Evolutionary conservation across 2,797 vertebrate species (phyloP).

Genomic region (Sebastes kiyomatsui): DNA sequence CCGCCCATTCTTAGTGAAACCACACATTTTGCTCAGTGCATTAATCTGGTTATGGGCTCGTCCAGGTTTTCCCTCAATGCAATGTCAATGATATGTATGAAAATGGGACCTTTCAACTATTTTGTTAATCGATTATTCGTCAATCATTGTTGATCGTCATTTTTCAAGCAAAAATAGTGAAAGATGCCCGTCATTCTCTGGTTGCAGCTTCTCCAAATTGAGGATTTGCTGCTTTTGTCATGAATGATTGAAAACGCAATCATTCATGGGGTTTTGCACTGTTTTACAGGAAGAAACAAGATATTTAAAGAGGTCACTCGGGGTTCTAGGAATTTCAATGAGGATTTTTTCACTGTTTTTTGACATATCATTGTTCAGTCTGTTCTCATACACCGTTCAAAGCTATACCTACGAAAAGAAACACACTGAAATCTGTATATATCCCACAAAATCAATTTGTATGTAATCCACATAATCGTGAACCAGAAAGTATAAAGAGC

Average conservation of each 20-base stretch:
- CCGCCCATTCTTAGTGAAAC: fast-evolving
- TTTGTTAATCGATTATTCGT: not conserved
- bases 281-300: not conserved
- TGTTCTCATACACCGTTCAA: no score
- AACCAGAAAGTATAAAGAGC: no score
- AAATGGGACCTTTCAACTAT: not conserved
- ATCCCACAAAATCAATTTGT: no score
- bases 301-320: not conserved
- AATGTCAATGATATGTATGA: not conserved
- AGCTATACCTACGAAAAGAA: no score
- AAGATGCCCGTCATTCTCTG: not conserved
- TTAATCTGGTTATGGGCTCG: not conserved
- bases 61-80: not conserved
- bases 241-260: not conserved
- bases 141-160: not conserved
- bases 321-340: fast-evolving
- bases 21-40: not conserved
- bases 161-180: not conserved
- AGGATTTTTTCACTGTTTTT: fast-evolving
- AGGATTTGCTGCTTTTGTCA: not conserved
- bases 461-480: no score
- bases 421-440: no score
- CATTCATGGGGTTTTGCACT: not conserved
- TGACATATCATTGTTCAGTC: not conserved
- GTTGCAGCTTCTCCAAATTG: not conserved